Conservation (phyloP, 2,797 vertebrate species). For the Triplophysa bombifrons region DNA sequence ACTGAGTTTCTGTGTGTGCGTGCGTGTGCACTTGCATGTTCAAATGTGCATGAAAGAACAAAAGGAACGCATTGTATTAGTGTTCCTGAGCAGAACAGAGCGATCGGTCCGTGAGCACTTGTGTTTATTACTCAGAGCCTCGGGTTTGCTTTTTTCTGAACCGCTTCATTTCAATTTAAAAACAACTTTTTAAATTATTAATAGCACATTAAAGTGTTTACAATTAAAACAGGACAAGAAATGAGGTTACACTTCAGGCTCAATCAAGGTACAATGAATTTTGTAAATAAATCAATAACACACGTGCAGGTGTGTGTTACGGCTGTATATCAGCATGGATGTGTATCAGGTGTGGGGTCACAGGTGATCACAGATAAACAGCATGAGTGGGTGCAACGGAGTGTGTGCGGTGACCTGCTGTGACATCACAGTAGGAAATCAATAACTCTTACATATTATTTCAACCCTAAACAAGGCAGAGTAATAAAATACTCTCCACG, state of each 20-base stretch:
- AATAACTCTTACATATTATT: not conserved
- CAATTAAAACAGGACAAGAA: not conserved
- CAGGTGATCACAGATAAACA: not conserved
- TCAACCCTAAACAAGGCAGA: too few relatives aligned
- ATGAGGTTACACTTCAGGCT: constrained; percentile 23
- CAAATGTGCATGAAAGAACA: constrained; percentile 39
- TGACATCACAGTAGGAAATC: not conserved
- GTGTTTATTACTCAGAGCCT: constrained; percentile 12
- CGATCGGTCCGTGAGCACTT: constrained; percentile 1
- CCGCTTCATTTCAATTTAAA: constrained; percentile 1
- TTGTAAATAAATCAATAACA: not conserved
- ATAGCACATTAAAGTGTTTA: constrained; percentile 24
- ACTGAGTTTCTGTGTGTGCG: constrained; percentile 58
- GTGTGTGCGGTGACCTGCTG: not conserved
- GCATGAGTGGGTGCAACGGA: not conserved
- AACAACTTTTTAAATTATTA: constrained; percentile 25
- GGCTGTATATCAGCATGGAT: not conserved
- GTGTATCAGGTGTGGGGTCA: not conserved
- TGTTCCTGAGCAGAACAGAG: constrained; percentile 1
- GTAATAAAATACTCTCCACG: not conserved
- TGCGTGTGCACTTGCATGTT: constrained; percentile 57
- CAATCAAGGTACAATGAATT: not conserved
- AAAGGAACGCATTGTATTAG: constrained; percentile 1
- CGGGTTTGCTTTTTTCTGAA: not conserved
- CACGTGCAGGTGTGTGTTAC: not conserved